These are phyloP conservation scores for Idaea biselata DNA, from an alignment of 2,888 invertebrate species.

Conservation along the genomic window DNA sequence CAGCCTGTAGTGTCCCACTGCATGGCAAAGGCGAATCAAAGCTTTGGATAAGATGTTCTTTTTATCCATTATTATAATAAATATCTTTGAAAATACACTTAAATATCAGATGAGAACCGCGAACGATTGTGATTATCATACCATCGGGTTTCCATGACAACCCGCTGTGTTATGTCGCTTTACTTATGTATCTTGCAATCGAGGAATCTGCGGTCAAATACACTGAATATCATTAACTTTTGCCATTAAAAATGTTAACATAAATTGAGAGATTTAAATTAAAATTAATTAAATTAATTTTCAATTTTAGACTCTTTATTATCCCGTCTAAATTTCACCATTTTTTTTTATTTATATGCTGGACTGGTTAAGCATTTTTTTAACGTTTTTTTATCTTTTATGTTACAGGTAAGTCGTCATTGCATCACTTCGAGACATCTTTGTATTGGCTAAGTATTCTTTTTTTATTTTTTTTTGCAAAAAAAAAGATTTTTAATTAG, in stretches of 20 bases:
- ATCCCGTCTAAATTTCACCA: no score
- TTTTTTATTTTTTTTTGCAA: no score
- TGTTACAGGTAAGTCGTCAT: slow-evolving; percentile 46
- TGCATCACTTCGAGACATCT: background rate
- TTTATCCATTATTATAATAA: background rate
- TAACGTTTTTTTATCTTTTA: slow-evolving; percentile 11
- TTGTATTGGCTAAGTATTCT: background rate
- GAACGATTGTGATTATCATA: background rate
- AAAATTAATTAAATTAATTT: no score
- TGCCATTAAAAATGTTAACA: background rate
- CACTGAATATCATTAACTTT: background rate
- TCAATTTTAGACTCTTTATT: no score
- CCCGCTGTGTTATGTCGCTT: no score
- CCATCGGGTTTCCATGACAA: background rate
- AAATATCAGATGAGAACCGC: background rate
- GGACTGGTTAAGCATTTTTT: background rate
- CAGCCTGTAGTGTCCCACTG: no score
- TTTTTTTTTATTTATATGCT: no score
- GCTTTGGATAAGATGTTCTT: background rate
- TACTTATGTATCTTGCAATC: background rate
- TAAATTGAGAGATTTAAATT: no score
- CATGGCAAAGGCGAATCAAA: background rate
- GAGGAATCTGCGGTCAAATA: background rate
- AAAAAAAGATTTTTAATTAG: no score
- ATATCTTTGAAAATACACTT: background rate